Evolutionary conservation across 2,797 vertebrate genomes (phyloP).

Genomic region (Poecile montanus): DNA sequence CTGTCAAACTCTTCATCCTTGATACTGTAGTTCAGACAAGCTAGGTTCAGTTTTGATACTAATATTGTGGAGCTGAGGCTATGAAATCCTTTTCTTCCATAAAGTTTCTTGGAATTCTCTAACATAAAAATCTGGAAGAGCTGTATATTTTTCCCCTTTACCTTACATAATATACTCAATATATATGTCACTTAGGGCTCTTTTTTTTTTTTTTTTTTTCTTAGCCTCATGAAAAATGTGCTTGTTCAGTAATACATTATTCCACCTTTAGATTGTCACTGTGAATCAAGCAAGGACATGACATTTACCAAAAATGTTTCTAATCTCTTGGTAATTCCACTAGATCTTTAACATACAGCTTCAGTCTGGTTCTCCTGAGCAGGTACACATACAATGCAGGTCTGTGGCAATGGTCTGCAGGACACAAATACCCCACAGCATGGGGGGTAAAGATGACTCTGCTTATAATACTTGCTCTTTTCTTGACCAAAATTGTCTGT

Average conservation of each 20-base stretch:
- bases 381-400: neutral
- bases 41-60: neutral
- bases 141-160: neutral
- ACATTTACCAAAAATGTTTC: neutral
- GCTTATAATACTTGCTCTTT: neutral
- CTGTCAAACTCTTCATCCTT: neutral
- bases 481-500: neutral
- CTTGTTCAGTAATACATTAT: neutral
- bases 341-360: neutral
- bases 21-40: neutral
- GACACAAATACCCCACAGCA: neutral
- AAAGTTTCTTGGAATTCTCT: neutral
- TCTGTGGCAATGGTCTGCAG: neutral
- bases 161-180: neutral
- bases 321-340: neutral
- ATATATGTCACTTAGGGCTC: neutral
- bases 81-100: neutral
- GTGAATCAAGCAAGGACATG: neutral
- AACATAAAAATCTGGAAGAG: neutral
- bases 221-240: neutral
- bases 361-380: neutral
- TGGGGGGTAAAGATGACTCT: rapidly evolving
- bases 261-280: neutral
- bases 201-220: neutral
- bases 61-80: neutral